Base-by-base conservation (phyloP, 1,140 invertebrate species). In the Cydia pomonella region DNA sequence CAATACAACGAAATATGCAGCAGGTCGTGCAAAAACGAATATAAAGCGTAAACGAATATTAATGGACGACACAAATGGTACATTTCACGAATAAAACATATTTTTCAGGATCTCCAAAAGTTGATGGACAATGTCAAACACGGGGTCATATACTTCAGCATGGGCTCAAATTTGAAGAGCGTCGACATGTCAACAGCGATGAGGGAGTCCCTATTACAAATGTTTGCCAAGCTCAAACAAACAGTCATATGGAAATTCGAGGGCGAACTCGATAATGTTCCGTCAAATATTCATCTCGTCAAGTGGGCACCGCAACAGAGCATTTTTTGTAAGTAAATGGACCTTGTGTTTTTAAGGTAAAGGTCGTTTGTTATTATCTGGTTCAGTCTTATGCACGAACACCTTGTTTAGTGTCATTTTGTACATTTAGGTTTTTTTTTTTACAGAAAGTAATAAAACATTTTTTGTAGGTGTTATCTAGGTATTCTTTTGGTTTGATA, bases 261-360 rank as follows among this genome's bases (percentile, higher is more conserved):
- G 80, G 90, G 84, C 1, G 92, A 94, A 2, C 74, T 91, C 38
- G 84, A 92, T 0, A 87, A 89, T 2, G 87, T 94, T 41, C 93
- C 95, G 0, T 63, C 84, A 0, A 97, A 97, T 88, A 93, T 97
- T 0, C 93, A 94, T 79, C 82, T 96, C 2, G 88, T 92, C 6
- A 94, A 94, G 62, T 97, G 96, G 96, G 90, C 96, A 2, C 96
- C 96, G 0, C 96, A 97, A 78, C 94, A 93, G 41, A 95, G 96
- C 80, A 92, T 96, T 77, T 87, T 96, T 63, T 93, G 83, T 75
- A 81, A 88, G 18, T 86, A 82, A 9, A 81, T 94, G 73, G 50
- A 59, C 53, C 21, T 59, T 23, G n/a, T 23, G 9, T 10, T 59
- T 16, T 53, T 5, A 18, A 3, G 0, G 23, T 23, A 59, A 12